Percentiles rank a stretch among this genome's conserved stretches.
Conservation (phyloP, 2,113 vertebrate genomes). For the Carassius auratus region DNA sequence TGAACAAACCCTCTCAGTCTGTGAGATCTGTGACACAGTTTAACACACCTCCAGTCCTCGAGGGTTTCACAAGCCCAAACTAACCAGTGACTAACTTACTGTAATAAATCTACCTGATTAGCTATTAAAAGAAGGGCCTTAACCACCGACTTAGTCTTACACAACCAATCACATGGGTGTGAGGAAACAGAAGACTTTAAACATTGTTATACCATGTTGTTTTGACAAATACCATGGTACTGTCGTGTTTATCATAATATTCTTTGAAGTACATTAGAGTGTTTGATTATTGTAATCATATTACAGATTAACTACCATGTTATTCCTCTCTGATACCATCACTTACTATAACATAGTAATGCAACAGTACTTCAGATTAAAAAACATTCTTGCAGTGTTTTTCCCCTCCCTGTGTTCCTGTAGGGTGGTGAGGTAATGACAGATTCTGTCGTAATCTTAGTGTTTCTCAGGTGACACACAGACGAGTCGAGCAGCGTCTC, state of each 20-base stretch:
- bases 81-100: background rate
- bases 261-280: background rate
- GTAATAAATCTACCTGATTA: background rate
- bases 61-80: background rate
- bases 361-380: background rate
- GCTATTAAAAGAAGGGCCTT: background rate
- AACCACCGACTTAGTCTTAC: background rate
- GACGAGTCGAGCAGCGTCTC: background rate
- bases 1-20: too few relatives aligned
- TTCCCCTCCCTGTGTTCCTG: background rate
- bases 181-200: background rate
- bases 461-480: background rate
- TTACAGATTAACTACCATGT: background rate
- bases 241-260: background rate
- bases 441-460: background rate
- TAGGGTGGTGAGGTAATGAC: background rate
- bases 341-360: background rate
- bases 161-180: background rate
- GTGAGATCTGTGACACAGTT: background rate
- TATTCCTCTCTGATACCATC: background rate
- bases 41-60: background rate
- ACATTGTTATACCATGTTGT: background rate
- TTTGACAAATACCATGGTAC: background rate
- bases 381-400: background rate
- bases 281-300: background rate